A percentile compares a stretch with the other conserved stretches of the same genome.
These are phyloP conservation scores for Leucoma salicis DNA, from an alignment of 2,888 invertebrate genomes.

Conservation along the genomic window DNA sequence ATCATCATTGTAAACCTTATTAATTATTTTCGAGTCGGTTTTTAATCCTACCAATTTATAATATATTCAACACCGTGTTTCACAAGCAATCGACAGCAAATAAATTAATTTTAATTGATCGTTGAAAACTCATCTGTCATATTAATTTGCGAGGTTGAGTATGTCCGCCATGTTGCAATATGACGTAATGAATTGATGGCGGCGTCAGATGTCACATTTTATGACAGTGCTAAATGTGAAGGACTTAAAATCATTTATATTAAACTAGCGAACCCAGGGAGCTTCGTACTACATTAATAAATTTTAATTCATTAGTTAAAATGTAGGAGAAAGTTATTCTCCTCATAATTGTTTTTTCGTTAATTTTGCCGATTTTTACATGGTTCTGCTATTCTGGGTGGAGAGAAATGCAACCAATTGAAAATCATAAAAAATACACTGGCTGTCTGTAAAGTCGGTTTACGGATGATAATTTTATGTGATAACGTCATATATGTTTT, in stretches of 20 bases:
- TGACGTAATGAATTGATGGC: constrained; percentile 14
- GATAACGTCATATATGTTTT: too few relatives aligned
- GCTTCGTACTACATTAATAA: constrained; percentile 16
- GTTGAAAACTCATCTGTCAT: constrained; percentile 15
- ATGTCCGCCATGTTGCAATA: constrained; percentile 20
- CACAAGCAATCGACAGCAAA: constrained; percentile 6
- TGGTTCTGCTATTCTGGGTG: too few relatives aligned
- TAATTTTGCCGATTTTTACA: too few relatives aligned
- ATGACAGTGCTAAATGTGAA: constrained; percentile 6
- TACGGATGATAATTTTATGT: too few relatives aligned
- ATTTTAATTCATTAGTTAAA: neutral
- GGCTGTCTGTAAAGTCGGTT: too few relatives aligned
- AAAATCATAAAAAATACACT: too few relatives aligned
- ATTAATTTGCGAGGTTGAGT: constrained; percentile 26
- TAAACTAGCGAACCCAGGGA: constrained; percentile 13
- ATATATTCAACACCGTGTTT: neutral
- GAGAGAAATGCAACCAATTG: neutral
- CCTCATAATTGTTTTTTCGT: too few relatives aligned
- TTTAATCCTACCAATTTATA: too few relatives aligned
- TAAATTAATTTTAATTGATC: constrained; percentile 9
- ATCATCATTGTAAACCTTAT: too few relatives aligned
- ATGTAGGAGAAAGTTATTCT: neutral
- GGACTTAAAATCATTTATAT: neutral
- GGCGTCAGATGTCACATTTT: constrained; percentile 9
- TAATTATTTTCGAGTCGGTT: too few relatives aligned